These are phyloP conservation scores for Chloroceryle inda DNA, from an alignment of 2,797 vertebrate species.

Conservation along the genomic window DNA sequence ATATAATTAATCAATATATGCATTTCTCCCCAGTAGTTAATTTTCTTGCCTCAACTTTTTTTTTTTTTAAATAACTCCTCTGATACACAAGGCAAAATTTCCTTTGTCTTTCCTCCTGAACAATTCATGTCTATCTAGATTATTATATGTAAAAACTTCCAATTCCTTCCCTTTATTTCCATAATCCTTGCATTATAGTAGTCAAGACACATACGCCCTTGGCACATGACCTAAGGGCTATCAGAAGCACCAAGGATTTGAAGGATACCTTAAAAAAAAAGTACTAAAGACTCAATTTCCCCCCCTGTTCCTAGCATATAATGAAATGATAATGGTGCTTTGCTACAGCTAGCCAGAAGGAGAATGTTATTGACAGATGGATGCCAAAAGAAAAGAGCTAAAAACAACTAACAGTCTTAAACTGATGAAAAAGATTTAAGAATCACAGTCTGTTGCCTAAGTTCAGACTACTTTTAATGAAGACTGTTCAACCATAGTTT, in stretches of 20 bases:
- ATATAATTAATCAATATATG: background rate
- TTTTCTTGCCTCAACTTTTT: background rate
- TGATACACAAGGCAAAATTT: background rate
- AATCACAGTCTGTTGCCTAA: slow-evolving; percentile 27
- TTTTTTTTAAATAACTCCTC: background rate
- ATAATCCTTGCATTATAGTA: background rate
- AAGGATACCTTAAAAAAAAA: slow-evolving; percentile 1
- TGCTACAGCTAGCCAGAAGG: slow-evolving; percentile 24
- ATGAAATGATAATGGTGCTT: background rate
- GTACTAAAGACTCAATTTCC: background rate
- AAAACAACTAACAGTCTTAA: slow-evolving; percentile 27
- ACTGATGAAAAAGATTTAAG: slow-evolving; percentile 31
- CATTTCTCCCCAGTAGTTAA: background rate
- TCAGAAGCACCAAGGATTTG: background rate
- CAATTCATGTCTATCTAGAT: background rate
- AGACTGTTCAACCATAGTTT: background rate
- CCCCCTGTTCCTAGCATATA: background rate
- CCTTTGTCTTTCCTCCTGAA: background rate
- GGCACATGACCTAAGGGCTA: background rate
- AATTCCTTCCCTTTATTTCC: background rate
- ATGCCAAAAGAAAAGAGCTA: slow-evolving; percentile 28
- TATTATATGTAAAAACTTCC: background rate
- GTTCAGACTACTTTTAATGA: slow-evolving; percentile 5
- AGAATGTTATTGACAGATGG: slow-evolving; percentile 34
- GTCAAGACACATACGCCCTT: background rate